phyloP scores from a whole-genome alignment of 2,888 invertebrate genomes.

The Trichogramma evanescens region DNA sequence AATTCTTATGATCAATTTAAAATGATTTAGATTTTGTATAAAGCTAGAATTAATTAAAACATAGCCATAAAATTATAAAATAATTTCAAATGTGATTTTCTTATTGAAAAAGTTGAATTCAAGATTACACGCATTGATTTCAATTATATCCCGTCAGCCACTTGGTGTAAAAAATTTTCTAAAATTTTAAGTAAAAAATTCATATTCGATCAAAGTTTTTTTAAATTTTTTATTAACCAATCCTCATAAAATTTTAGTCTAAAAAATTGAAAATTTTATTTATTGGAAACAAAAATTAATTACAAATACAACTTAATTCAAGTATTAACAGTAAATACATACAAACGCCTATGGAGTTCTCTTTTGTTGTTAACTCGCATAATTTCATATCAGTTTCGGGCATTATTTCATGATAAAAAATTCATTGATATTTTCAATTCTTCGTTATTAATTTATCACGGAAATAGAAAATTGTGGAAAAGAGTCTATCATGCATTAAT shows the following conservation, averaged over 20 bases:
- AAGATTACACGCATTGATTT: conserved; percentile 17
- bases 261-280: background rate
- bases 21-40: background rate
- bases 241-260: conserved; percentile 1
- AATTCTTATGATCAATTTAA: no score
- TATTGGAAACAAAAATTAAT: conserved; percentile 12
- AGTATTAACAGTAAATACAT: conserved; percentile 14
- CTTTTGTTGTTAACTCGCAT: no score
- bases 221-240: conserved; percentile 7
- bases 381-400: no score
- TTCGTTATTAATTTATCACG: background rate
- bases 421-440: background rate
- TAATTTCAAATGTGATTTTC: conserved; percentile 3
- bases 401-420: no score
- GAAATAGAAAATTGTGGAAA: background rate
- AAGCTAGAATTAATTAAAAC: conserved; percentile 1
- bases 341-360: background rate
- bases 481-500: background rate
- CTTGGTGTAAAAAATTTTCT: conserved; percentile 19
- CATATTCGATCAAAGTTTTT: conserved; percentile 8
- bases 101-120: conserved; percentile 16
- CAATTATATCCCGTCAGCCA: conserved; percentile 12
- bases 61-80: conserved; percentile 3
- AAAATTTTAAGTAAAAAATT: conserved; percentile 15
- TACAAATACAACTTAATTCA: conserved; percentile 1